Base-by-base conservation (phyloP, 35 echinoderm and acorn worm species). In the Chiridota heheva region DNA sequence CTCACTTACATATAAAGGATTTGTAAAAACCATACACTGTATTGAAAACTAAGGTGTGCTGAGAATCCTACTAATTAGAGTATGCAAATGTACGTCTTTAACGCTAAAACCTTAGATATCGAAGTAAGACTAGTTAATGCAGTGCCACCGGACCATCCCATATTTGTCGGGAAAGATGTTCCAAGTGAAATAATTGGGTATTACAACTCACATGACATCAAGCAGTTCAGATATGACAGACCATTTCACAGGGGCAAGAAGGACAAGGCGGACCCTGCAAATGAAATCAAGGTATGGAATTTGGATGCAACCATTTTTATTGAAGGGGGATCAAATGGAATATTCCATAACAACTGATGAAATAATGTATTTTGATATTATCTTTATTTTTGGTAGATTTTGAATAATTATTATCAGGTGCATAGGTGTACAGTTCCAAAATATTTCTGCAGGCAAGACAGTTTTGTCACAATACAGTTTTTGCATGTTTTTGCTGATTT, bases 241-340 rank as follows among this genome's bases (percentile, higher is more conserved):
- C 91, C 91, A 32, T 95, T 95, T 67, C 71, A 95, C 66, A 66
- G 81, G 34, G 91, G 91, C 29, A 76, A 84, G 51, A 88, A 86
- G 59, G 91, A 95, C 39, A 75, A 75, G 30, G n/a, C n/a, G n/a
- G n/a, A n/a, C n/a, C n/a, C n/a, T n/a, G 62, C 65, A 2, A 88
- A 95, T 62, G 91, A 95, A 84, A 80, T 95, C 44, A 95, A 95
- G 86, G 91, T 95, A 58, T 58, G 0, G 42, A 25, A 17, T 53
- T 22, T 4, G 13, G 34, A 1, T 16, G 18, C 28, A 13, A 16
- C 16, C 39, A 10, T 43, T 13, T 42, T 28, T 16, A 18, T 17
- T 42, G 10, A 16, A 18, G n/a, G n/a, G n/a, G n/a, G n/a, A n/a
- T n/a, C n/a, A n/a, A n/a, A n/a, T n/a, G n/a, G n/a, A n/a, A n/a